These are phyloP conservation scores for Cheilosia soror DNA, from an alignment of 2,888 invertebrate species.

Conservation along the genomic window DNA sequence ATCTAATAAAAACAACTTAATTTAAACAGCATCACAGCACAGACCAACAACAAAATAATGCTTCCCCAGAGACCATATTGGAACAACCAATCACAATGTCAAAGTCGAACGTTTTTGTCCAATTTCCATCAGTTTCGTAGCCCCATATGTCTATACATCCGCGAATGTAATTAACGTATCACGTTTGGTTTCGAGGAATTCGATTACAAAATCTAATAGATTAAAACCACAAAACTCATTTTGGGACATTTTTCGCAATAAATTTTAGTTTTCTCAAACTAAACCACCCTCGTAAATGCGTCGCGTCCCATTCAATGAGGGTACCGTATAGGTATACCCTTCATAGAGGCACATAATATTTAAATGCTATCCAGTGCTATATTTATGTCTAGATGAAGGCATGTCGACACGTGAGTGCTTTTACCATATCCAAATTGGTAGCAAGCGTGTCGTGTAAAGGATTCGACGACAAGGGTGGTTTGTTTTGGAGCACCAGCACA, in stretches of 20 bases:
- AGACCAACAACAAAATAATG: too few relatives aligned
- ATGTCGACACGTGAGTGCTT: not conserved
- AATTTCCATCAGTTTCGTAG: too few relatives aligned
- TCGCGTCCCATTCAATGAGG: not conserved
- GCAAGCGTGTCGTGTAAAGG: not conserved
- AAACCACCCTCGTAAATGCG: not conserved
- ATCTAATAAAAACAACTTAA: too few relatives aligned
- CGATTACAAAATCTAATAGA: slow-evolving; percentile 1
- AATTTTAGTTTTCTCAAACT: not conserved
- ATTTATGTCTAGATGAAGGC: not conserved
- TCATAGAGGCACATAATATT: not conserved
- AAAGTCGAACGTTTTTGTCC: too few relatives aligned
- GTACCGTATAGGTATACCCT: not conserved
- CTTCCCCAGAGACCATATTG: too few relatives aligned
- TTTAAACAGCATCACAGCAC: too few relatives aligned
- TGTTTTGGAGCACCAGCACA: not conserved
- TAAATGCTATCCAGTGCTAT: too few relatives aligned
- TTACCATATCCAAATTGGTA: not conserved
- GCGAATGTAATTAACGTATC: not conserved
- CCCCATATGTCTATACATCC: not conserved
- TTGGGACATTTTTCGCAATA: not conserved
- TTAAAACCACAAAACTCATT: not conserved
- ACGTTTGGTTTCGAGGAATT: not conserved
- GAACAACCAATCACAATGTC: too few relatives aligned
- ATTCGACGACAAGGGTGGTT: not conserved